Conservation (phyloP, 2,113 vertebrate species). For the Aptenodytes patagonicus region DNA sequence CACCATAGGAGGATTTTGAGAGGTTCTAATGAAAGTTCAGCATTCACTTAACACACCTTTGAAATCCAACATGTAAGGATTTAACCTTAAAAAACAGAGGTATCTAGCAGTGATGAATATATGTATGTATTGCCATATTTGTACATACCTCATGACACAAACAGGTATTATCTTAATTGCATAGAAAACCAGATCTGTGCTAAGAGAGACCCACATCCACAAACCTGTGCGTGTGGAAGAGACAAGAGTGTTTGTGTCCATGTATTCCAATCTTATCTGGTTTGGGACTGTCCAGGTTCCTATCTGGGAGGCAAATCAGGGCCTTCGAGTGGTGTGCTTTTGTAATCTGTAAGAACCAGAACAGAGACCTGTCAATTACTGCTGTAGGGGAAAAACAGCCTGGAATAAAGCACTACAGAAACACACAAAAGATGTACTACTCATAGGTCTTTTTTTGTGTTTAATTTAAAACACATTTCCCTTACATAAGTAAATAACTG, state of each 20-base stretch:
- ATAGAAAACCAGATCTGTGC: background rate
- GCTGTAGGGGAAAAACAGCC: background rate
- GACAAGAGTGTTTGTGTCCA: background rate
- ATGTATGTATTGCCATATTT: background rate
- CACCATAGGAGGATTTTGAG: background rate
- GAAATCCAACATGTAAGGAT: background rate
- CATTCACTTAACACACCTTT: background rate
- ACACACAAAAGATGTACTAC: background rate
- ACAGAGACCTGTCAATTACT: background rate
- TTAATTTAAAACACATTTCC: background rate
- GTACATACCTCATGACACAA: background rate
- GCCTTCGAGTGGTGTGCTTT: slow-evolving; percentile 83
- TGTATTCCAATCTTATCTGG: slow-evolving; percentile 71
- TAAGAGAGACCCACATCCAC: background rate
- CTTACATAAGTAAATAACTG: background rate
- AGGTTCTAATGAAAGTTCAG: background rate
- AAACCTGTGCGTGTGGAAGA: background rate
- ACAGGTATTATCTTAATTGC: background rate
- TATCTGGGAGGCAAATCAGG: slow-evolving; percentile 84
- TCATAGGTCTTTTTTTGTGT: background rate
- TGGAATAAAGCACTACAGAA: background rate
- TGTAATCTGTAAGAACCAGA: slow-evolving; percentile 78
- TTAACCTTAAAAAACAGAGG: background rate
- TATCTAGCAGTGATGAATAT: background rate
- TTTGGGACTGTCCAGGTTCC: slow-evolving; percentile 87